Conservation (phyloP, 1,140 invertebrate genomes). For the Nomia melanderi region DNA sequence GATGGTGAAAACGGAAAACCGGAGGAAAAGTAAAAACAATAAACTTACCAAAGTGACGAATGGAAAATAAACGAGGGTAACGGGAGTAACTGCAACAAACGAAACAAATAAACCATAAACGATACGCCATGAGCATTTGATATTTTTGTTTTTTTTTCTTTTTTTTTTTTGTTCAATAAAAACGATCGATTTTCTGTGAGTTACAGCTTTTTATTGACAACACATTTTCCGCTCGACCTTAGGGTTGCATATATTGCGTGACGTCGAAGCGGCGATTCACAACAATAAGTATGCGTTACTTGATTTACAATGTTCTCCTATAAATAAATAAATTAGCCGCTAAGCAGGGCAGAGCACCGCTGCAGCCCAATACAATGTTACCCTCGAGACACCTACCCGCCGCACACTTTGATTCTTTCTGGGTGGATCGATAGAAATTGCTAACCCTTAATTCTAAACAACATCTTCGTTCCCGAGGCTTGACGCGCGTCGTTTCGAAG, state of each 20-base stretch:
- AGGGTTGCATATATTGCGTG: too few relatives aligned
- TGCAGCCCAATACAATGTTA: too few relatives aligned
- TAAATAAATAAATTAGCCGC: background rate
- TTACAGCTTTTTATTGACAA: slow-evolving; percentile 19
- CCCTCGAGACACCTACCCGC: too few relatives aligned
- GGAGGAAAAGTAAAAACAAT: slow-evolving; percentile 43
- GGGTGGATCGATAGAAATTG: background rate
- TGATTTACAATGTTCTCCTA: background rate
- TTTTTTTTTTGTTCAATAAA: slow-evolving; percentile 9
- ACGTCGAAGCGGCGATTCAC: too few relatives aligned
- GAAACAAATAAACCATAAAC: slow-evolving; percentile 42
- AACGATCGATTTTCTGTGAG: background rate
- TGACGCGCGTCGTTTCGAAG: too few relatives aligned
- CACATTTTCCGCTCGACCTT: background rate
- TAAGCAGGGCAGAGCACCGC: too few relatives aligned
- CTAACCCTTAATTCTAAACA: background rate
- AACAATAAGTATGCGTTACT: background rate
- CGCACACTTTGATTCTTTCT: background rate
- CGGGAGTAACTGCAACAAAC: slow-evolving; percentile 57
- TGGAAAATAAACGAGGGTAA: slow-evolving; percentile 53
- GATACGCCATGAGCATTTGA: background rate
- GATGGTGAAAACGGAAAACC: background rate
- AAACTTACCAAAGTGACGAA: slow-evolving; percentile 53
- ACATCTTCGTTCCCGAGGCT: background rate
- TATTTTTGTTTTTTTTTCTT: too few relatives aligned